Base-by-base conservation (phyloP, 2,888 invertebrate genomes). In the Drosophila nigricruria region DNA sequence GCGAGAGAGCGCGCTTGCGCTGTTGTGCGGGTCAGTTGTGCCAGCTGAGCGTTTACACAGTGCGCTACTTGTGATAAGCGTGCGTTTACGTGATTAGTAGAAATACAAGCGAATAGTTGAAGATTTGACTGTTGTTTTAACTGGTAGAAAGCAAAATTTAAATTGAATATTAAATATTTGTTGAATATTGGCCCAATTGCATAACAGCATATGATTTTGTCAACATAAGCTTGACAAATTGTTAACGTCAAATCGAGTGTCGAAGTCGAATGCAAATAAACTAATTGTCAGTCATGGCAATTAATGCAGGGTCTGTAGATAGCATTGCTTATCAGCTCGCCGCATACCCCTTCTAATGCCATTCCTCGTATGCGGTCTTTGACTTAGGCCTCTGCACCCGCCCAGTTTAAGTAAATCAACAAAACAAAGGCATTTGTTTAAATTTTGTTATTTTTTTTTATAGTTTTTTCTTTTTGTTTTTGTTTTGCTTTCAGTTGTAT, bases 1-100 rank as follows among this genome's bases (percentile, higher is more conserved):
- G 56, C 32, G 54, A 52, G 57, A 45, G 76, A 80, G 72, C 38
- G 83, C 88, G 86, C 81, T 57, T 81, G 77, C 88, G 88, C 86
- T 66, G 69, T 78, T 70, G 73, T 10, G 76, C 57, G 32, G 66
- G 77, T 77, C 77, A 72, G 74, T 77, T 70, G 69, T 47, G n/a
- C 32, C 36, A 42, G 38, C 50, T 69, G 52, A 52, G 70, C 52
- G 87, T 83, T 82, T 82, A 86, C 68, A 77, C 87, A 54, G 58
- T 57, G 65, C 23, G 49, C 16, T 61, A 42, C 38, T 73, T 27
- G 42, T 66, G 69, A 38, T 71, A 56, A 58, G 27, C 36, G 23
- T 36, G 30, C 59, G n/a, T 18, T 53, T 12, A 50, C 32, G 60
- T 30, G 30, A 30, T 18, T 30, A 18, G 18, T 12, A 2, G n/a